These are phyloP conservation scores for Nemotelus pantherinus DNA, from an alignment of 2,888 invertebrate genomes.

Conservation along the genomic window DNA sequence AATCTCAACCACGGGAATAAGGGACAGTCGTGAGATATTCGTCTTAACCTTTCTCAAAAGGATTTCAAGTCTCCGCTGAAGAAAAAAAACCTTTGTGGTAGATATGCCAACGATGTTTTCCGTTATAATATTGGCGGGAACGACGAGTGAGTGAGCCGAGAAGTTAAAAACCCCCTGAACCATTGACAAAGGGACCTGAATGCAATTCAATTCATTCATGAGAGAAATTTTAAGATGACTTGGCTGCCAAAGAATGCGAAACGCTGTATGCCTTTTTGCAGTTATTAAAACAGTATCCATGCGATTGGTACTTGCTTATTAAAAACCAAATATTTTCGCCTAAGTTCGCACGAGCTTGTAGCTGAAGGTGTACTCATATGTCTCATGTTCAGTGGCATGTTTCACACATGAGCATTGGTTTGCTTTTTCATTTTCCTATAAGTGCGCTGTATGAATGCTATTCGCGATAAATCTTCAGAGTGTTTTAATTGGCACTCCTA, in stretches of 20 bases:
- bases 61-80: no score
- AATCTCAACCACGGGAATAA: no score
- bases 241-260: conserved; percentile 21
- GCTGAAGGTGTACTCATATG: background rate
- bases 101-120: no score
- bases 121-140: no score
- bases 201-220: background rate
- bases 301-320: background rate
- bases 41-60: no score
- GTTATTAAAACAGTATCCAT: conserved; percentile 27
- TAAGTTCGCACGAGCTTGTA: conserved; percentile 12
- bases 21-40: no score
- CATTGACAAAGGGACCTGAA: no score
- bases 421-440: conserved; percentile 8
- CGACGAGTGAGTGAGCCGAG: no score
- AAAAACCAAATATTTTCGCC: conserved; percentile 26
- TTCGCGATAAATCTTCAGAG: conserved; percentile 37
- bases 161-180: no score
- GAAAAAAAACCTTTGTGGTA: no score
- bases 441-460: conserved; percentile 22
- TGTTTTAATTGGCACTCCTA: conserved; percentile 45
- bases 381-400: no score
- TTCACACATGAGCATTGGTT: no score
- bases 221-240: conserved; percentile 22
- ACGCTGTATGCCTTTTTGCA: conserved; percentile 9